Evolutionary conservation across 2,797 vertebrate genomes (phyloP).

Genomic region (Allenopithecus nigroviridis): DNA sequence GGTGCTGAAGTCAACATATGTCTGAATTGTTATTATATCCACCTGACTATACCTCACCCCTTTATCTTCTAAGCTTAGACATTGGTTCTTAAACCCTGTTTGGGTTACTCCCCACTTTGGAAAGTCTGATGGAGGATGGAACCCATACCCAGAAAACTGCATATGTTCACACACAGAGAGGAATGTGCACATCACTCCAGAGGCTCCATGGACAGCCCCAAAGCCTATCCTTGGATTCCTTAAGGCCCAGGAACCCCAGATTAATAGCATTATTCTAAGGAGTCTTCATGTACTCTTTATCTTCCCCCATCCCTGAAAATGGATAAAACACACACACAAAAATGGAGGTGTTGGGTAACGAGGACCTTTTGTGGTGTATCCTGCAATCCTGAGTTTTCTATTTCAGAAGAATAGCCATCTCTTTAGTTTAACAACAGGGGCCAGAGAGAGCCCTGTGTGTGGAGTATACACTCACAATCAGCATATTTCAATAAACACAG

Average conservation of each 20-base stretch:
- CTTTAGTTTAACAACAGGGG: not conserved
- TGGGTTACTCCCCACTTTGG: not conserved
- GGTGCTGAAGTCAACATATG: not conserved
- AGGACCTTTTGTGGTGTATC: rapidly evolving
- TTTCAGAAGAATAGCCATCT: not conserved
- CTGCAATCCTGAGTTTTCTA: not conserved
- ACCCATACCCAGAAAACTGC: not conserved
- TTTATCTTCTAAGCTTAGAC: not conserved
- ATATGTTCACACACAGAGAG: not conserved
- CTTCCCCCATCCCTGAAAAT: no score
- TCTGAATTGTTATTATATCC: not conserved
- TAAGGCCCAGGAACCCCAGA: not conserved
- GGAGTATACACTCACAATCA: not conserved
- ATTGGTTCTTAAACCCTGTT: not conserved
- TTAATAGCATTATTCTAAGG: not conserved
- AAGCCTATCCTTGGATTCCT: not conserved
- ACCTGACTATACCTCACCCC: not conserved
- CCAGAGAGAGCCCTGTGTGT: not conserved
- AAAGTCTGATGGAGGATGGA: not conserved
- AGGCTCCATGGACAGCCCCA: not conserved
- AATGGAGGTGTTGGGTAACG: no score
- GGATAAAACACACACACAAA: not conserved
- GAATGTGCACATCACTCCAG: not conserved
- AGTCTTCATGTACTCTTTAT: not conserved
- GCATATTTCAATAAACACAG: not conserved